Base-by-base conservation (phyloP, 2,113 vertebrate species). In the Murina feae region DNA sequence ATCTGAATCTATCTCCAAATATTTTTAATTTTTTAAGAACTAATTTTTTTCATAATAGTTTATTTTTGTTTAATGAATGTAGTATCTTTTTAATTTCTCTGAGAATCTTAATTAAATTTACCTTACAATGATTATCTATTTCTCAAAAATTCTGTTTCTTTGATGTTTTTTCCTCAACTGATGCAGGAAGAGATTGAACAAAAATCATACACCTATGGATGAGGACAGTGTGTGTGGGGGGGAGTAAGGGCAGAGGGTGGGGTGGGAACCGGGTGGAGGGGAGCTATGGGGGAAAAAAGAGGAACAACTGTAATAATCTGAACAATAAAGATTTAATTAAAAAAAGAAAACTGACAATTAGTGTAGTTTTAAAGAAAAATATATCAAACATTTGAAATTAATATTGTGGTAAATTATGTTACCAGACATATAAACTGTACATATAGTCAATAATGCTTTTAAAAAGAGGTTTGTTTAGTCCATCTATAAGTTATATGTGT, bases 361-460 rank as follows among this genome's bases (percentile, higher is more conserved):
- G 2, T 82, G 1, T 84, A 32, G 30, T 89, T 83, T 63, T 18
- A 44, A 32, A 32, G 30, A 84, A 78, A 95, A 84, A 63, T 51
- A 63, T 18, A 60, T 90, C 9, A 60, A 55, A 47, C 91, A 65
- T 93, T 95, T 81, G 5, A 86, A 94, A 72, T 68, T 44, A 78
- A 35, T 80, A 51, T 74, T 82, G 35, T 89, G 30, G 32, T 72
- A 89, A 91, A 51, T 96, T 79, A 87, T 39, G 63, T 88, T 32
- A 92, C 47, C 9, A 92, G 81, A 32, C 21, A 47, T 35, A 44
- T 3, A 21, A 88, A 13, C 11, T 71, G 17, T 8, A 37, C 58
- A 55, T 69, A 49, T 53, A 95, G 39, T 68, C 72, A 92, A 12
- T n/a, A 47, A 32, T 58, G 30, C 30, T 30, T 90, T 91, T 95